Percentiles rank a stretch among this genome's conserved stretches.
Conservation (phyloP, 2,888 invertebrate genomes). For the Tetragonisca angustula region DNA sequence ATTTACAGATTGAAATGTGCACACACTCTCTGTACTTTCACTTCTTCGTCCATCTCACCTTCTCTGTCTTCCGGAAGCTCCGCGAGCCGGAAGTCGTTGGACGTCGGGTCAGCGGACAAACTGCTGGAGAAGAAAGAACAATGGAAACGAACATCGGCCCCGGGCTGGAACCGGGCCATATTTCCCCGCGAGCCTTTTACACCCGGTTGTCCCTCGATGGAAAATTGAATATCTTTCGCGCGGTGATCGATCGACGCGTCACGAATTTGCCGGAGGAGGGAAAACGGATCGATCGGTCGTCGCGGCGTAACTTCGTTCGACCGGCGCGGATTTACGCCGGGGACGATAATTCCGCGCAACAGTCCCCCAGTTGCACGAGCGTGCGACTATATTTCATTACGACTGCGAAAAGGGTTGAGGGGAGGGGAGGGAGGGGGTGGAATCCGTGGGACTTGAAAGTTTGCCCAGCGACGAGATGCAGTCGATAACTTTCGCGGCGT, state of each 20-base stretch:
- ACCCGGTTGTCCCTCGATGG: background rate
- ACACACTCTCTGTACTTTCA: background rate
- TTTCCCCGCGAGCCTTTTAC: conserved; percentile 4
- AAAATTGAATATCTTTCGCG: conserved; percentile 22
- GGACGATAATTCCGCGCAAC: conserved; percentile 41
- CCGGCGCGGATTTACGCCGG: conserved; percentile 22
- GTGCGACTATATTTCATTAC: conserved; percentile 25
- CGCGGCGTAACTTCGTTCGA: conserved; percentile 23
- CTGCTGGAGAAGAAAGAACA: background rate
- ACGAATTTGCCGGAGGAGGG: conserved; percentile 5
- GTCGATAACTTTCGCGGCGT: background rate
- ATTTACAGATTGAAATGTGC: too few relatives aligned
- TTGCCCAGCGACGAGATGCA: background rate
- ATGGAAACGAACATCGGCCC: conserved; percentile 9
- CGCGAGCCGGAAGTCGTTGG: background rate
- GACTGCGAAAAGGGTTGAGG: background rate
- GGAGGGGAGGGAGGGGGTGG: background rate
- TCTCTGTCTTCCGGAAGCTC: background rate
- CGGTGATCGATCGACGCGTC: conserved; percentile 38
- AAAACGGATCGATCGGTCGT: background rate
- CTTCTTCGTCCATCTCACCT: background rate
- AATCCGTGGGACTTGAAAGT: conserved; percentile 3
- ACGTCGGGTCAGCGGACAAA: conserved; percentile 18
- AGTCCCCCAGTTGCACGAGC: background rate
- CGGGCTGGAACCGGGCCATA: conserved; percentile 8